These are phyloP conservation scores for Cephus pygmeus DNA, from an alignment of 2,888 invertebrate genomes.

Conservation along the genomic window DNA sequence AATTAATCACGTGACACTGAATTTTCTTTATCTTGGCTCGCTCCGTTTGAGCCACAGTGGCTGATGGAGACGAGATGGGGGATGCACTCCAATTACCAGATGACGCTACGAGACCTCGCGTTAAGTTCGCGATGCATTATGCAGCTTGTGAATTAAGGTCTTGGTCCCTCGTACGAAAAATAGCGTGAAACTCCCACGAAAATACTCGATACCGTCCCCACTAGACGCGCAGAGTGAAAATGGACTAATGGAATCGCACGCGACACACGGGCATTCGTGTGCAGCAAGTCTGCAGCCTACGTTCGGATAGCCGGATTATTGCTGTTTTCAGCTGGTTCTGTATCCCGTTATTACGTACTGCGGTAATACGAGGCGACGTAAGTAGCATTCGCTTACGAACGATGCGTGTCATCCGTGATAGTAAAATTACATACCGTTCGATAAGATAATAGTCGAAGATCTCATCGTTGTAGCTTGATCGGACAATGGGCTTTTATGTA, in stretches of 20 bases:
- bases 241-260: neutral
- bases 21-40: neutral
- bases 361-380: neutral
- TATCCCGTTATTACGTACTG: neutral
- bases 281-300: neutral
- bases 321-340: neutral
- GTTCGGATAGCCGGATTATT: neutral
- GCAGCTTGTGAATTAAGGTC: neutral
- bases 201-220: neutral
- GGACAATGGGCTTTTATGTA: neutral
- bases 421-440: neutral
- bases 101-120: neutral
- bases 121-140: neutral
- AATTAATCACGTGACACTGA: constrained; percentile 6
- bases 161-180: neutral
- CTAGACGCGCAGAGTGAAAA: neutral
- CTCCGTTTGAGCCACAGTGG: neutral
- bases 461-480: neutral
- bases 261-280: neutral
- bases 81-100: neutral
- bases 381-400: neutral
- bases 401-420: neutral
- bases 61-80: neutral
- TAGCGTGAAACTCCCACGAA: neutral
- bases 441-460: neutral